Base-by-base conservation (phyloP, 2,797 vertebrate species). In the Menidia menidia region DNA sequence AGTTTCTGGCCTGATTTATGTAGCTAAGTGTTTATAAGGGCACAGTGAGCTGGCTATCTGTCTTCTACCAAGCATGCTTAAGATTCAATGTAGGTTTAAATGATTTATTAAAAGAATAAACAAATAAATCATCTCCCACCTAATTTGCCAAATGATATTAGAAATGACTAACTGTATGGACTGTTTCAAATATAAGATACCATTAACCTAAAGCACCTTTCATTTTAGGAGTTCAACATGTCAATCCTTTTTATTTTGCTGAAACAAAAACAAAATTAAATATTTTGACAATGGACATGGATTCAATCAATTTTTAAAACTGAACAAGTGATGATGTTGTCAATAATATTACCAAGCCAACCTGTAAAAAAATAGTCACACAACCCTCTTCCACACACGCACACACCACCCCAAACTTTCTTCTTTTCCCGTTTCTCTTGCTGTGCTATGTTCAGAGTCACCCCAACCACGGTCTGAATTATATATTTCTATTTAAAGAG, bases 61-160 rank as follows among this genome's bases (percentile, higher is more conserved):
- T 95, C 93, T 93, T 93, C 86, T 32, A 56, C 87, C 84, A 66
- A 45, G 78, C 85, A 71, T 63, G 83, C 85, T 94, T 93, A 92
- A 90, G 88, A 93, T 93, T 93, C 92, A 86, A 88, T 86, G 86
- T 89, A 90, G 81, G 92, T 91, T 90, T 92, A 91, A 94, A 94
- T 93, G 88, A 94, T 94, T 94, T 94, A 95, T 94, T 94, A 92
- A 94, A 92, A 87, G 91, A 92, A 94, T 92, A 93, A 93, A 90
- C 89, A 93, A 94, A 93, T 94, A 93, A 94, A 94, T 94, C 92
- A 93, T 87, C 91, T 87, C 86, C 75, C 82, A 91, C 90, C 92
- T 94, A 92, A 94, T 94, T 95, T 94, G 88, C 92, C 91, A 94
- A 94, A 95, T 94, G 91, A 94, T 94, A 94, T 95, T 94, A 93